These are phyloP conservation scores for Tethea ocularis DNA, from an alignment of 2,888 invertebrate genomes.

Conservation along the genomic window DNA sequence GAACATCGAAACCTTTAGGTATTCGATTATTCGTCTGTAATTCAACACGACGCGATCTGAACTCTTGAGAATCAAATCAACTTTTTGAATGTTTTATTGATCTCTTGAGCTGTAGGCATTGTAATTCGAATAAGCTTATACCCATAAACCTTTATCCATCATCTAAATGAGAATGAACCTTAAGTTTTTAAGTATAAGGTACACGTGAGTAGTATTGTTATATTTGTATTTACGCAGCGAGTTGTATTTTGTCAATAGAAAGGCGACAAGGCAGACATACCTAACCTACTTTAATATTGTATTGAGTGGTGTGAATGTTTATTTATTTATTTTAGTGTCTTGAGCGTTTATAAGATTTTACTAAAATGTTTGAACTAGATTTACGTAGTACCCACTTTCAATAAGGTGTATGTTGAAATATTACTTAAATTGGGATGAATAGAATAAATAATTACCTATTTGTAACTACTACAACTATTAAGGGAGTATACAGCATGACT, in stretches of 20 bases:
- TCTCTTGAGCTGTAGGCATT: conserved; percentile 53
- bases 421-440: too few relatives aligned
- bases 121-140: conserved; percentile 61
- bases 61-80: conserved; percentile 61
- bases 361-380: neutral
- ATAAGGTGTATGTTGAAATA: too few relatives aligned
- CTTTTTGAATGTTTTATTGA: conserved; percentile 69
- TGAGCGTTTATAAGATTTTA: conserved; percentile 30
- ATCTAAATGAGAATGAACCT: conserved; percentile 20
- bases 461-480: neutral
- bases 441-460: neutral
- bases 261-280: conserved; percentile 43
- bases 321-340: conserved; percentile 36
- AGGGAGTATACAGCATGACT: too few relatives aligned
- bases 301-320: conserved; percentile 36
- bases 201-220: conserved; percentile 3
- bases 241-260: conserved; percentile 49
- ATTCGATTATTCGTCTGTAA: conserved; percentile 22
- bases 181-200: conserved; percentile 16
- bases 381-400: neutral
- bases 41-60: conserved; percentile 27
- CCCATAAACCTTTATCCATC: conserved; percentile 21
- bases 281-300: conserved; percentile 55
- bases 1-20: neutral
- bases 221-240: conserved; percentile 26